These are phyloP conservation scores for Diogma glabrata DNA, from an alignment of 2,888 invertebrate species.

Conservation along the genomic window DNA sequence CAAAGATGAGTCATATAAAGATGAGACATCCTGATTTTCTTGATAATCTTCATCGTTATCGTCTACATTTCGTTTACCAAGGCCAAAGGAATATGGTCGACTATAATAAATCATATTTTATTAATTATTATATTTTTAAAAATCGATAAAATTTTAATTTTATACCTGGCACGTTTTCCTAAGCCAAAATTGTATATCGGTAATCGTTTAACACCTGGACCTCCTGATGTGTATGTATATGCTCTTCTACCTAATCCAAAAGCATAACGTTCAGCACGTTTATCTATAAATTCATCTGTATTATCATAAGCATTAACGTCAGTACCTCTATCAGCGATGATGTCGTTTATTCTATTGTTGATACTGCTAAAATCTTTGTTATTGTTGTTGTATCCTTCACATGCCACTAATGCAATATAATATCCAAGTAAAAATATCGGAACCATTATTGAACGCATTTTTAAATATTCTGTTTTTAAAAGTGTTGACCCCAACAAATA, in stretches of 20 bases:
- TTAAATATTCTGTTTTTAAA: not conserved
- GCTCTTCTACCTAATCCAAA: constrained; percentile 59
- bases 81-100: constrained; percentile 34
- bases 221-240: constrained; percentile 34
- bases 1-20: not conserved
- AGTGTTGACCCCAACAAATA: no score
- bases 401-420: constrained; percentile 12
- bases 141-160: not conserved
- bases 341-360: constrained; percentile 1
- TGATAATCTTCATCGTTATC: constrained; percentile 24
- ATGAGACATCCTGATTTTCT: constrained; percentile 3
- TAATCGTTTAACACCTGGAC: constrained; percentile 32
- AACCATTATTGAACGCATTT: constrained; percentile 14
- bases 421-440: constrained; percentile 13
- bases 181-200: constrained; percentile 36
- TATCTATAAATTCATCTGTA: constrained; percentile 24
- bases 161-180: constrained; percentile 29
- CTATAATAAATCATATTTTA: not conserved
- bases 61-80: constrained; percentile 27
- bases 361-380: constrained; percentile 2
- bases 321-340: constrained; percentile 12
- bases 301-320: constrained; percentile 13
- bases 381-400: constrained; percentile 9
- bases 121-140: not conserved
- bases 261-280: constrained; percentile 49